These are phyloP conservation scores for Seira ritae DNA, from an alignment of 2,888 invertebrate species.

Conservation along the genomic window DNA sequence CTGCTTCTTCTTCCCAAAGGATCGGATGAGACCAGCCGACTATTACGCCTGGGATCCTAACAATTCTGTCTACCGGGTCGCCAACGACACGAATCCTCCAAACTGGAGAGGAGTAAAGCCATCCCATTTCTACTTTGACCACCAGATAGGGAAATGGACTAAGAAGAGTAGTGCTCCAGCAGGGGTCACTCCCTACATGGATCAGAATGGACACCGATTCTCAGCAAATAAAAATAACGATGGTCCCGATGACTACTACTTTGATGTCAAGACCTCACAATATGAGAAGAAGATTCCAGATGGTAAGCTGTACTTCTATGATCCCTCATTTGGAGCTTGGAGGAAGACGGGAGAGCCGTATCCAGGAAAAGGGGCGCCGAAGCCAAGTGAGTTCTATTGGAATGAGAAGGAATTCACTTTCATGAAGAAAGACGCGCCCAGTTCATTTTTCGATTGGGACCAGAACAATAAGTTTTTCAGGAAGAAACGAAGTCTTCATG, in stretches of 20 bases:
- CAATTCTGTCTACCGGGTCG: constrained; percentile 22
- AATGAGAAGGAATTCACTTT: constrained; percentile 46
- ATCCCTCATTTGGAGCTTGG: constrained; percentile 39
- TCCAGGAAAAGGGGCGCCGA: constrained; percentile 11
- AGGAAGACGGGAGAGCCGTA: neutral
- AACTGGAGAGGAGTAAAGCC: constrained; percentile 47
- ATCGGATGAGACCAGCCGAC: constrained; percentile 35
- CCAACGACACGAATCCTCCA: constrained; percentile 18
- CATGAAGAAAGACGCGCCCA: constrained; percentile 57
- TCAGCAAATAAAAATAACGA: constrained; percentile 15
- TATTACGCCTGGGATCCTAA: constrained; percentile 38
- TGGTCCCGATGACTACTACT: constrained; percentile 57
- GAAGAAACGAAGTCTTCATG: constrained; percentile 50
- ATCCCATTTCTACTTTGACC: constrained; percentile 45
- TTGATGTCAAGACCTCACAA: constrained; percentile 31
- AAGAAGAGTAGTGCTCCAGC: constrained; percentile 31
- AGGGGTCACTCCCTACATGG: constrained; percentile 12
- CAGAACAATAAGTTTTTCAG: constrained; percentile 56
- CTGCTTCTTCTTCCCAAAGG: constrained; percentile 60
- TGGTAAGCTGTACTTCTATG: constrained; percentile 27
- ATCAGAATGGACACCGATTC: constrained; percentile 32
- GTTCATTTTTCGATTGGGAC: constrained; percentile 56
- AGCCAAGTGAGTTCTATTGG: constrained; percentile 56
- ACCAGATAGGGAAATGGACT: constrained; percentile 39
- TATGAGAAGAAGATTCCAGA: constrained; percentile 31